Base-by-base conservation (phyloP, 2,888 invertebrate genomes). In the Latheticus oryzae region DNA sequence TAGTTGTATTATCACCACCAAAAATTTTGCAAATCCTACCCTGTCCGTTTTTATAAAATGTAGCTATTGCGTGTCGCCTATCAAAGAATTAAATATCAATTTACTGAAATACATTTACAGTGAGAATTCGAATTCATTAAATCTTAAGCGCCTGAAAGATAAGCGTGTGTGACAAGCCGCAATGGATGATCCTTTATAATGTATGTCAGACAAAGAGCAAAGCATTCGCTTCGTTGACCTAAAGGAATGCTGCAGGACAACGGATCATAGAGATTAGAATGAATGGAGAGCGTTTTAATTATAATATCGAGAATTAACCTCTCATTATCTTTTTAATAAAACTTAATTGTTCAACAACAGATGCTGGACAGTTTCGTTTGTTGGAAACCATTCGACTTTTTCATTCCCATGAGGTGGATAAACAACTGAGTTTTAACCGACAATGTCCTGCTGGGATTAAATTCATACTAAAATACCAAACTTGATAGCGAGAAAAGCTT, bases 11-110 rank as follows among this genome's bases (percentile, higher is more conserved):
- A n/a, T n/a, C n/a, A n/a, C n/a, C n/a, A n/a, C n/a, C n/a, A n/a
- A n/a, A n/a, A n/a, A n/a, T 13, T 24, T 42, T 3, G 13, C 19
- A 11, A 19, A 7, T 40, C 11, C n/a, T 21, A 45, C 23, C 45
- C 42, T 42, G 42, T 42, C 15, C 16, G 15, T 28, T 23, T n/a
- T n/a, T n/a, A n/a, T n/a, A n/a, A n/a, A n/a, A n/a, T n/a, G n/a
- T n/a, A n/a, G n/a, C n/a, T n/a, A 19, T 65, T 61, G 70, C 70
- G 69, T 71, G 69, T 69, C 67, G 64, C 66, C 58, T 70, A 69
- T 72, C 69, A 63, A 62, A 66, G 69, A 73, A 73, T 73, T 72
- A 72, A 71, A 73, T 73, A 71, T 72, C 73, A 73, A 72, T 73
- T 72, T 73, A 72, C 71, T 71, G 69, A 70, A 71, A 71, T 69